Percentiles rank a stretch among this genome's conserved stretches.
Evolutionary conservation across 2,888 invertebrate species (phyloP).

Genomic region (Troilus luridus): DNA sequence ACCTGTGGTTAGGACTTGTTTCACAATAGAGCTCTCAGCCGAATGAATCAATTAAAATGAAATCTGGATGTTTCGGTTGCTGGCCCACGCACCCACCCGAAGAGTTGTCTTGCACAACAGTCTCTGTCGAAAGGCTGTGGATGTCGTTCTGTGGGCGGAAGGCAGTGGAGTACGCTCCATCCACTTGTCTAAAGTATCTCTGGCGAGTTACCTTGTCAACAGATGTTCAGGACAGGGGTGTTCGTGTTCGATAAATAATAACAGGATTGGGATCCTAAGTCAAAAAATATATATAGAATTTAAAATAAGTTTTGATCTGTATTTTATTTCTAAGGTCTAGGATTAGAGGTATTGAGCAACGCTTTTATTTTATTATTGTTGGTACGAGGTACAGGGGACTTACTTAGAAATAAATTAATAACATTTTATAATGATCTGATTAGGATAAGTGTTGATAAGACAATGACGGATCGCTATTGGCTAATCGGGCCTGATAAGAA

Average conservation of each 20-base stretch:
- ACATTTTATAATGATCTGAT: not conserved
- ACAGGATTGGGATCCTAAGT: too few relatives aligned
- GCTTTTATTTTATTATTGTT: too few relatives aligned
- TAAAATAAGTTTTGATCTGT: too few relatives aligned
- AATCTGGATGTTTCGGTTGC: slow-evolving; percentile 22
- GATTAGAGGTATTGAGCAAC: too few relatives aligned
- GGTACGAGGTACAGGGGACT: too few relatives aligned
- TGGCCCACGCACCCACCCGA: not conserved
- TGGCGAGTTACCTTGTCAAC: not conserved
- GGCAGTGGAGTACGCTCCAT: not conserved
- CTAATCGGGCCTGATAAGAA: not conserved
- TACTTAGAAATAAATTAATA: too few relatives aligned
- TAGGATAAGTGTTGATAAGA: not conserved
- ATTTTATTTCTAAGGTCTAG: too few relatives aligned
- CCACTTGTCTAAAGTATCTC: not conserved
- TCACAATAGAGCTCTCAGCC: not conserved
- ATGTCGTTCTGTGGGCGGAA: not conserved
- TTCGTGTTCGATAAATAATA: not conserved
- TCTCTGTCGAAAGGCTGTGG: not conserved
- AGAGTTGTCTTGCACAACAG: not conserved
- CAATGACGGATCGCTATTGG: not conserved
- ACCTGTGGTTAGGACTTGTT: not conserved
- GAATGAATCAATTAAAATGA: slow-evolving; percentile 38
- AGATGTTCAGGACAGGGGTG: not conserved
- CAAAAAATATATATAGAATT: too few relatives aligned